Evolutionary conservation across 2,888 invertebrate species (phyloP).

Genomic region (Eupithecia tripunctaria): DNA sequence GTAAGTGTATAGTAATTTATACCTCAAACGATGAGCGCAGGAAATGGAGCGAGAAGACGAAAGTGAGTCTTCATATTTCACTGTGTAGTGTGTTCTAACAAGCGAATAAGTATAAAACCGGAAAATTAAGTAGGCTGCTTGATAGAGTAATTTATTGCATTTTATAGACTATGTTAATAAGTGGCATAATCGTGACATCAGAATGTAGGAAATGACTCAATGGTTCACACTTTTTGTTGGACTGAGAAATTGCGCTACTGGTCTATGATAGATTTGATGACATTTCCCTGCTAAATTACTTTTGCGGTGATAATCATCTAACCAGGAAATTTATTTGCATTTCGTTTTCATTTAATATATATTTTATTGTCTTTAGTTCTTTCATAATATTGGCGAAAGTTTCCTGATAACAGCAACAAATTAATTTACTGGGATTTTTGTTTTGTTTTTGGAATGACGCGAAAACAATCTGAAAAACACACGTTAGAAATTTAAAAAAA

Average conservation of each 20-base stretch:
- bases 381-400: slow-evolving; percentile 7
- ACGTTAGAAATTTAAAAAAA: slow-evolving; percentile 40
- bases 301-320: background rate
- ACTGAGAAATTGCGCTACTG: slow-evolving; percentile 21
- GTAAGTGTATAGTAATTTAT: slow-evolving; percentile 26
- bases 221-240: slow-evolving; percentile 22
- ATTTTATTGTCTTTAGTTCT: background rate
- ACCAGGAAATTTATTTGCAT: background rate
- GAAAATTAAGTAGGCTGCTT: slow-evolving; percentile 19
- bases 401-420: background rate
- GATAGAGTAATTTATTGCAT: slow-evolving; percentile 23
- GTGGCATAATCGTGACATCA: slow-evolving; percentile 33
- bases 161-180: slow-evolving; percentile 26
- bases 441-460: too few relatives aligned
- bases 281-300: background rate
- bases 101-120: slow-evolving; percentile 20
- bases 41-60: slow-evolving; percentile 38
- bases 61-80: slow-evolving; percentile 33
- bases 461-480: slow-evolving; percentile 8
- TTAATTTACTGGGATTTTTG: background rate
- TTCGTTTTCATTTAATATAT: background rate
- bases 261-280: slow-evolving; percentile 9
- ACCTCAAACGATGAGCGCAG: slow-evolving; percentile 27
- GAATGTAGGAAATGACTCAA: slow-evolving; percentile 36
- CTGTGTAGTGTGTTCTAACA: slow-evolving; percentile 4